Base-by-base conservation (phyloP, 2,888 invertebrate species). In the Meliscaeva auricollis region DNA sequence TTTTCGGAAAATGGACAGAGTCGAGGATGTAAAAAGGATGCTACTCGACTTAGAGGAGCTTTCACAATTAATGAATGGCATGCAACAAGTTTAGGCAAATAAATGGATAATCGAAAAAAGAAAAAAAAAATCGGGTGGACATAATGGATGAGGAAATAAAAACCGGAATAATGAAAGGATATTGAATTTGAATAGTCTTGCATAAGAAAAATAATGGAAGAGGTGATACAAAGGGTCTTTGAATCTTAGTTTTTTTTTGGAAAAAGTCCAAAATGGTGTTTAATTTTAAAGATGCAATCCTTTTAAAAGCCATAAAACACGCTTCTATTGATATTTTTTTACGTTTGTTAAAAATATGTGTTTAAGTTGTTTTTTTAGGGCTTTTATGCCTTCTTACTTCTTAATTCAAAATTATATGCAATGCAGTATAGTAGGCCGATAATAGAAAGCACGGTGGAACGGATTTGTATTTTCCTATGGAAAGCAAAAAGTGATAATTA, bases 31-130 rank as follows among this genome's bases (percentile, higher is more conserved):
- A 17, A 52, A 62, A 48, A 66, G 66, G 64, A 64, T 69, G 41
- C 44, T 35, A 48, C 41, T 62, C 44, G 64, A 64, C 30, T 52
- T 38, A 35, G 26, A 13, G 58, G 26, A 72, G 75, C 70, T 84
- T 32, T 84, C 66, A 84, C 70, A 75, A 80, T 84, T 80, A 84
- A 80, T 84, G 80, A 84, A 84, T 76, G 60, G 69, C 66, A 68
- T 72, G 80, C 84, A 84, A 84, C 84, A 84, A 80, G 84, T 84
- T 84, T 70, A 60, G 58, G 66, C 58, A 79, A 79, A 83, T 70
- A 74, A 83, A 70, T 50, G 64, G 56, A 69, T 74, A 48, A 74
- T 48, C 78, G 73, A 64, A 75, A 46, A 46, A 46, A 9, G 9
- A 17, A 30, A 22, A 30, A 26, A 11, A 60, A 58, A 41, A 38